Conservation (phyloP, 2,888 invertebrate species). For the Drosophila nr. perissopoda region DNA sequence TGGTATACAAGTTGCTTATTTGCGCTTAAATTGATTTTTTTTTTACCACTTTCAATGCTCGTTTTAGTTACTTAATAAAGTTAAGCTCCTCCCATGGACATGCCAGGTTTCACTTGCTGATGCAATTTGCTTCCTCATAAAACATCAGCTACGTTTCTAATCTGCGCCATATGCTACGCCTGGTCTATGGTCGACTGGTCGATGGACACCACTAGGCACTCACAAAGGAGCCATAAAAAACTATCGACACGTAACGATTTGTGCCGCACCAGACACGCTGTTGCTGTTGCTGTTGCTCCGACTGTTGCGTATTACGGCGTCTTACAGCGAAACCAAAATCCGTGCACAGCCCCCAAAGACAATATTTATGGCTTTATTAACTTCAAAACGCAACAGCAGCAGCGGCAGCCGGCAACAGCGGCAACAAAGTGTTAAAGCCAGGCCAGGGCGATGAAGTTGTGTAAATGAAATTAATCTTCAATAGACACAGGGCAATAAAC, state of each 20-base stretch:
- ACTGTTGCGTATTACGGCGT: conserved; percentile 71
- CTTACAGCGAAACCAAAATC: conserved; percentile 63
- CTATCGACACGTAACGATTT: conserved; percentile 74
- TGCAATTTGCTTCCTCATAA: conserved; percentile 62
- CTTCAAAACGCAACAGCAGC: conserved; percentile 71
- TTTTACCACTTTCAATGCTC: conserved; percentile 17
- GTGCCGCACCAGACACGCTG: conserved; percentile 62
- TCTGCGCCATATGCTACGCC: conserved; percentile 67
- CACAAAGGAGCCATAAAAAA: conserved; percentile 71
- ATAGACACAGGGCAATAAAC: conserved; percentile 80
- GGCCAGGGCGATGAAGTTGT: conserved; percentile 77
- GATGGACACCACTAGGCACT: conserved; percentile 43
- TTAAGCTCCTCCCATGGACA: conserved; percentile 58
- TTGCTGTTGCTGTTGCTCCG: conserved; percentile 27
- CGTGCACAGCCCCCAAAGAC: conserved; percentile 73
- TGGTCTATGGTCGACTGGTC: conserved; percentile 20
- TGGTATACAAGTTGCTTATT: background rate
- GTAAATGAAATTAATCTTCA: conserved; percentile 80
- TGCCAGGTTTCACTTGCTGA: conserved; percentile 57
- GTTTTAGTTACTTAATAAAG: conserved; percentile 48
- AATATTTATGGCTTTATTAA: conserved; percentile 78
- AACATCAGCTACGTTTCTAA: conserved; percentile 70
- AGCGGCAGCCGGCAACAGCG: conserved; percentile 30
- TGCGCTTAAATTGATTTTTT: conserved; percentile 33
- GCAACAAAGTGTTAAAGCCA: conserved; percentile 66